A percentile compares a stretch with the other conserved stretches of the same genome.
Conservation (phyloP, 23 tunicate genomes). For the Ascidia mentula region DNA sequence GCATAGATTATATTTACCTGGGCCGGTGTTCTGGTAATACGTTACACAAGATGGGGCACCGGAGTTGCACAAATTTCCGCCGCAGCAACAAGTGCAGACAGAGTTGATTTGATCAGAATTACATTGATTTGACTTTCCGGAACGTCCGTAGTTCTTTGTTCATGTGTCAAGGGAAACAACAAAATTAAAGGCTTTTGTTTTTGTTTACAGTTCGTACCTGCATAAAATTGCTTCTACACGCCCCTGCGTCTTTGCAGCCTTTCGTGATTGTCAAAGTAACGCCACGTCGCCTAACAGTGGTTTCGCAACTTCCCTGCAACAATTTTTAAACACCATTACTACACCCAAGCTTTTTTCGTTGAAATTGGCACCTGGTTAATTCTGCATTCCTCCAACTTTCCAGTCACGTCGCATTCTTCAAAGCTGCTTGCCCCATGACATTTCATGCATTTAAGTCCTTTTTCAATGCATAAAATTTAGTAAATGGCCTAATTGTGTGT, state of each 20-base stretch:
- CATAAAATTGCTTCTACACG: constrained; percentile 36
- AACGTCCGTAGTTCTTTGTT: constrained; percentile 19
- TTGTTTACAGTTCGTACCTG: constrained; percentile 24
- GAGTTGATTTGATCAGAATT: constrained; percentile 28
- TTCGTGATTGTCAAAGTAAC: constrained; percentile 5
- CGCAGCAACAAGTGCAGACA: constrained; percentile 43
- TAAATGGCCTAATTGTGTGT: too few relatives aligned
- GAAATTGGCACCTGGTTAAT: not conserved
- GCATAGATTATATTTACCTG: too few relatives aligned
- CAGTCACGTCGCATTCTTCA: not conserved
- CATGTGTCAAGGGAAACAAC: not conserved
- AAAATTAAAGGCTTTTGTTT: not conserved
- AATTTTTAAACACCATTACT: not conserved
- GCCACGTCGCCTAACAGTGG: not conserved
- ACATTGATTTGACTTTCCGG: constrained; percentile 42
- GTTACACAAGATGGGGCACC: constrained; percentile 17
- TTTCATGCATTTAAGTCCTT: not conserved
- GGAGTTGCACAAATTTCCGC: constrained; percentile 17
- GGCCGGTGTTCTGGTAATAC: not conserved
- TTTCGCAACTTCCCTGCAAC: not conserved
- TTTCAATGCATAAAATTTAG: too few relatives aligned
- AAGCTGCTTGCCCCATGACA: not conserved
- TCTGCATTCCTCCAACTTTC: not conserved
- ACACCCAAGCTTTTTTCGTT: not conserved
- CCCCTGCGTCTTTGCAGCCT: constrained; percentile 39